These are phyloP conservation scores for Brachypteracias leptosomus DNA, from an alignment of 2,113 vertebrate species.

Conservation along the genomic window DNA sequence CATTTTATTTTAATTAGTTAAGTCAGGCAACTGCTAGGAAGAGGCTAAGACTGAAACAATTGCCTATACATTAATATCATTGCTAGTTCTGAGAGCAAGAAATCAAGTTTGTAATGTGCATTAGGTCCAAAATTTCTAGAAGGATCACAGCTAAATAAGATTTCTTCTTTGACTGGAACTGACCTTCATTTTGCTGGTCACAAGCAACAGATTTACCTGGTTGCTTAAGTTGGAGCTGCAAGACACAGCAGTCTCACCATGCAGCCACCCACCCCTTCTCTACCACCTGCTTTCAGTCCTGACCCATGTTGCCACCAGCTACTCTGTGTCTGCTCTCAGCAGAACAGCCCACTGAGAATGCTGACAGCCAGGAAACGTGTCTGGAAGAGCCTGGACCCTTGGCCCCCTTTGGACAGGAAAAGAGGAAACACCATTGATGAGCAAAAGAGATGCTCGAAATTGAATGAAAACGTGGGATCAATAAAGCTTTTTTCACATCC, in stretches of 20 bases:
- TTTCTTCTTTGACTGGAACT: background rate
- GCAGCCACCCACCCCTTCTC: rapidly evolving
- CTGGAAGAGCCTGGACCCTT: background rate
- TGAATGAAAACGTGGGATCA: background rate
- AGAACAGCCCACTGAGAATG: background rate
- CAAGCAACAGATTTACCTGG: background rate
- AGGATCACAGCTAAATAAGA: background rate
- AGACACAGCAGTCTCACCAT: background rate
- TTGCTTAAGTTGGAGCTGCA: background rate
- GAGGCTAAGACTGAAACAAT: background rate
- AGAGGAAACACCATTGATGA: background rate
- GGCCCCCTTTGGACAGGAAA: background rate
- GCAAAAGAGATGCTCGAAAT: background rate
- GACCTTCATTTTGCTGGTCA: background rate
- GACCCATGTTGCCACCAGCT: rapidly evolving
- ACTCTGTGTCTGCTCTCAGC: background rate
- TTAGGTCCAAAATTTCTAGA: background rate
- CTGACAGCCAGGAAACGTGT: background rate
- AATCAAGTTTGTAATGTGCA: background rate
- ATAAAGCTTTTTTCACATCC: background rate
- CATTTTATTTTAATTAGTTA: background rate
- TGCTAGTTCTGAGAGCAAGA: background rate
- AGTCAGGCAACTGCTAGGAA: background rate
- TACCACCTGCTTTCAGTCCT: background rate
- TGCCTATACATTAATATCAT: background rate